Conservation (phyloP, 2,113 vertebrate genomes). For the Pelecanoides urinatrix region DNA sequence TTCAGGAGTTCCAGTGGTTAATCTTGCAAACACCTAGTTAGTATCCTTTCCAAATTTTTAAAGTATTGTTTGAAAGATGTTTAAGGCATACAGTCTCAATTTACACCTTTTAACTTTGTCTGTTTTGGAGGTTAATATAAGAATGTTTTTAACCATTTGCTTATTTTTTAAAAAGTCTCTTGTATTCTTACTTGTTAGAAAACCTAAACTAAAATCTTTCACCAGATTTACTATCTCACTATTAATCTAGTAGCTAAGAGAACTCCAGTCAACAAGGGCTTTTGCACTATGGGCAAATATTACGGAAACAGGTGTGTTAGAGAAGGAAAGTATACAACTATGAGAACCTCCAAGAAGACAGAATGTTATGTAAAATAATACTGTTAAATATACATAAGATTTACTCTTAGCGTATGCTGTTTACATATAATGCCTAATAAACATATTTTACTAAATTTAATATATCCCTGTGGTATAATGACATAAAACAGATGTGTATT, state of each 20-base stretch:
- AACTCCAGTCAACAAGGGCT: background rate
- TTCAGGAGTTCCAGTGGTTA: background rate
- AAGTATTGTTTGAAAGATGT: background rate
- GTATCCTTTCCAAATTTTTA: background rate
- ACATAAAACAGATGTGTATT: constrained; percentile 1
- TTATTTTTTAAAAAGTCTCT: constrained; percentile 31
- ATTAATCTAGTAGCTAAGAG: constrained; percentile 26
- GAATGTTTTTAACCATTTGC: background rate
- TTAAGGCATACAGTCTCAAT: background rate
- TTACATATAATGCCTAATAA: constrained; percentile 55
- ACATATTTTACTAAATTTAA: constrained; percentile 36
- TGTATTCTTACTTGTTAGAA: constrained; percentile 46
- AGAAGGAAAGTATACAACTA: background rate
- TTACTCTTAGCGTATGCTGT: constrained; percentile 7
- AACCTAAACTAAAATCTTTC: constrained; percentile 49
- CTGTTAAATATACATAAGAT: background rate
- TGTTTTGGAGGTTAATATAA: background rate
- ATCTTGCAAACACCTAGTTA: background rate
- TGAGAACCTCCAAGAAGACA: constrained; percentile 6
- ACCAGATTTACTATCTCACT: constrained; percentile 46
- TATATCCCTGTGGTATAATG: background rate
- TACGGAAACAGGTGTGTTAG: background rate
- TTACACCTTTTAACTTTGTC: background rate
- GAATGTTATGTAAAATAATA: constrained; percentile 28
- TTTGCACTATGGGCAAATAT: background rate